Evolutionary conservation across 1,140 invertebrate species (phyloP), one percentile per base, ranked within the genome.

Genomic region (Eurosta solidaginis): DNA sequence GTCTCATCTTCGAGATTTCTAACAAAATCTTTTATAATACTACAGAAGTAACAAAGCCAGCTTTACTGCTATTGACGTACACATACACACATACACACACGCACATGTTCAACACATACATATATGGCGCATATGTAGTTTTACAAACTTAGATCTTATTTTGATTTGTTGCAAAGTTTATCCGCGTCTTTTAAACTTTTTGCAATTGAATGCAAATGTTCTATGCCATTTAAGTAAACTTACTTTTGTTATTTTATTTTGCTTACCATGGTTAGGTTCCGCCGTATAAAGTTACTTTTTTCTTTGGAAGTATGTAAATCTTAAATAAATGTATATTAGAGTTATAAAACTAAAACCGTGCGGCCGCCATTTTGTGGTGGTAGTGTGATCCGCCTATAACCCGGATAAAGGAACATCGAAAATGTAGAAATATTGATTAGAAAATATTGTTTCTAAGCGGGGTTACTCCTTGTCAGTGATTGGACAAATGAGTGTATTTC

Each of bases 111-210:
- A 12, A 17, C 14, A 17, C 9, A 17, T 12, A 17, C 14, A 7
- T 25, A 22, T 25, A 22, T 52, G 20, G 49, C 25, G 20, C 6
- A 14, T 68, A 5, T 63, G 10, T 36, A 17, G 12, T 36, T 68
- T 9, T 5, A 68, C 59, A 36, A 68, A 68, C 59, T 68, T 68
- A 68, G 40, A 68, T 68, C 33, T 68, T 68, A n/a, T 33, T 68
- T 68, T 68, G 59, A 68, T 68, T 68, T 68, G 59, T 68, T 68
- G 59, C 59, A 68, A 68, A 68, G 12, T 68, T 68, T 68, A 68
- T 36, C 59, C 25, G 33, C 7, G 33, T 29, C 33, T 5, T 17
- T 33, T 40, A 29, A 14, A 40, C 59, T 68, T 20, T 36, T 68
- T 20, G n/a, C 33, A 68, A 42, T 40, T 40, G 33, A 40, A 68